A percentile compares a stretch with the other conserved stretches of the same genome.
phyloP scores from a whole-genome alignment of 1,140 invertebrate genomes.

The Trichomalopsis sarcophagae region DNA sequence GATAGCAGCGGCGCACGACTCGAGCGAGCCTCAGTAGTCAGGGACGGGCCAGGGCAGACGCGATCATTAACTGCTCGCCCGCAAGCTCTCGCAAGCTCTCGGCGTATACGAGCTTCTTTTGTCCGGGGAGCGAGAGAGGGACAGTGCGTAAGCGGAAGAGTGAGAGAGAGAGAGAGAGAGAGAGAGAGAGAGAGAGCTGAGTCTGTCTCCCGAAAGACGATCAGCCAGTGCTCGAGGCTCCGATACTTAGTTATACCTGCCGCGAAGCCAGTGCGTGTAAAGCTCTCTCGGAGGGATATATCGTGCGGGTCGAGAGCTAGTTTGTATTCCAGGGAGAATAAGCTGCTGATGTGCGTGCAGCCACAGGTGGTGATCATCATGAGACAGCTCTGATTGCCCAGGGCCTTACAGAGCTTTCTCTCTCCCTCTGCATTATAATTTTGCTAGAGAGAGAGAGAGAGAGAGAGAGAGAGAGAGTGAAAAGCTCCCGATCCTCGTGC shows the following conservation, averaged over 20 bases:
- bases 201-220: too few relatives aligned
- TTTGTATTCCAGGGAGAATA: background rate
- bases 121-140: background rate
- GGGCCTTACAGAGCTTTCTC: too few relatives aligned
- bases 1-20: background rate
- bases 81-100: background rate
- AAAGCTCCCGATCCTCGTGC: background rate
- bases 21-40: slow-evolving; percentile 29
- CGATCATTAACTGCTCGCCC: slow-evolving; percentile 18
- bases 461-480: background rate
- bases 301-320: background rate
- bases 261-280: background rate
- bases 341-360: background rate
- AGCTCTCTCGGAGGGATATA: background rate
- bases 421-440: too few relatives aligned
- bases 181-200: background rate
- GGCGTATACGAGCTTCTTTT: background rate
- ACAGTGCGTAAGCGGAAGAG: background rate
- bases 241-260: too few relatives aligned
- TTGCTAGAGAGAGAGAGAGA: too few relatives aligned
- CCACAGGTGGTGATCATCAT: slow-evolving; percentile 34
- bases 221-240: background rate
- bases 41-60: slow-evolving; percentile 33
- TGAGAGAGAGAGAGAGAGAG: too few relatives aligned
- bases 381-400: background rate